Conservation (phyloP, 2,888 invertebrate genomes). For the Himalopsyche kuldschensis region DNA sequence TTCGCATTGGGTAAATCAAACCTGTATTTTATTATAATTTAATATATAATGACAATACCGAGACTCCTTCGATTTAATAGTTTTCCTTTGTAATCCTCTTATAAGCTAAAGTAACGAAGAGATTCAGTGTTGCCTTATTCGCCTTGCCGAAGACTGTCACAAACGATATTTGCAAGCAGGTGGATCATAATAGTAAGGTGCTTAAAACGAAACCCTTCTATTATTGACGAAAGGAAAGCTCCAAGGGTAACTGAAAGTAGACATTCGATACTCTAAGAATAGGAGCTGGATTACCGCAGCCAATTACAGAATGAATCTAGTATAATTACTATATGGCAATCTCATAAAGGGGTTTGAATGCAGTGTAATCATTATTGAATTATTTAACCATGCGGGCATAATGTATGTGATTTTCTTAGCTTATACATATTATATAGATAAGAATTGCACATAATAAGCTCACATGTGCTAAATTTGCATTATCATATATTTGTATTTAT, state of each 20-base stretch:
- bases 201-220: conserved; percentile 37
- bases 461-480: no score
- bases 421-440: no score
- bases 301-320: background rate
- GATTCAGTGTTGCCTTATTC: conserved; percentile 32
- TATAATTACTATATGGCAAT: background rate
- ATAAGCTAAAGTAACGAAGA: conserved; percentile 25
- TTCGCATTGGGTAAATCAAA: background rate
- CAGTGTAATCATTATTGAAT: background rate
- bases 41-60: background rate
- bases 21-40: background rate
- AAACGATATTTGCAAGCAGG: conserved; percentile 21
- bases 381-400: background rate
- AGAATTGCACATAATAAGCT: no score
- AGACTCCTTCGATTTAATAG: conserved; percentile 29
- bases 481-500: no score
- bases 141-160: background rate
- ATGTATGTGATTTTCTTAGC: background rate
- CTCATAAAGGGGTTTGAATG: background rate
- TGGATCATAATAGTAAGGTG: conserved; percentile 31
- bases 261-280: background rate
- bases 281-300: background rate
- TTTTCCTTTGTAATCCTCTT: conserved; percentile 38
- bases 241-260: background rate
- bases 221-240: conserved; percentile 35